phyloP scores from a whole-genome alignment of 2,888 invertebrate genomes.

The Ectropis crepuscularia region DNA sequence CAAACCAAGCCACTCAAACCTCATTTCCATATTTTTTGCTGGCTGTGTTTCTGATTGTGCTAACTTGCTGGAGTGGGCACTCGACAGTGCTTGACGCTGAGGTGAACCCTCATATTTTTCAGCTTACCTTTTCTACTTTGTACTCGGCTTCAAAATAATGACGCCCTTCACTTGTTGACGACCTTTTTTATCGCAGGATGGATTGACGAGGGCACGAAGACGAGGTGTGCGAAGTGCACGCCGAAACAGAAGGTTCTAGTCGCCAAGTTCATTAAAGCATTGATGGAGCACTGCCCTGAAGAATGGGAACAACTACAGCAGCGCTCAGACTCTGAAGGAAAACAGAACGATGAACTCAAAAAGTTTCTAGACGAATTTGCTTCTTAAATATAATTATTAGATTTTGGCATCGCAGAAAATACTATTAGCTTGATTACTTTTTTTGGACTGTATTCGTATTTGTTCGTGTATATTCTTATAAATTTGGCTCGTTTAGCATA shows the following conservation, averaged over 20 bases:
- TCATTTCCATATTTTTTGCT: constrained; percentile 10
- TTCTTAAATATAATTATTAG: not conserved
- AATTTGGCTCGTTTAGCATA: no score
- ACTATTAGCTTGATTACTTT: not conserved
- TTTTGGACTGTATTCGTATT: no score
- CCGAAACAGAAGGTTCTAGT: constrained; percentile 83
- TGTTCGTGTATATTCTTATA: no score
- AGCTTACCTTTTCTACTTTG: constrained; percentile 38
- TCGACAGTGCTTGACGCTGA: constrained; percentile 1
- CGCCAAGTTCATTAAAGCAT: constrained; percentile 83
- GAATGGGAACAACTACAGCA: constrained; percentile 85
- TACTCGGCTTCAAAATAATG: constrained; percentile 36
- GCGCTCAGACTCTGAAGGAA: constrained; percentile 86
- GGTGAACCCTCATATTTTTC: constrained; percentile 29
- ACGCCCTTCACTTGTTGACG: constrained; percentile 36
- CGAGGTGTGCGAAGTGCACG: constrained; percentile 86
- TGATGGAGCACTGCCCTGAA: constrained; percentile 84
- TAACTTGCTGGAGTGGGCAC: constrained; percentile 15
- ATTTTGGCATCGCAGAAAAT: not conserved
- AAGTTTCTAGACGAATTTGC: constrained; percentile 54
- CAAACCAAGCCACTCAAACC: constrained; percentile 4
- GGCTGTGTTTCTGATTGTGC: constrained; percentile 15
- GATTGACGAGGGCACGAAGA: constrained; percentile 54
- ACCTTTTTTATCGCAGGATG: constrained; percentile 48
- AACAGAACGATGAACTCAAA: constrained; percentile 82